A percentile compares a stretch with the other conserved stretches of the same genome.
Conservation (phyloP, 1,140 invertebrate genomes). For the Polypedilum vanderplanki region DNA sequence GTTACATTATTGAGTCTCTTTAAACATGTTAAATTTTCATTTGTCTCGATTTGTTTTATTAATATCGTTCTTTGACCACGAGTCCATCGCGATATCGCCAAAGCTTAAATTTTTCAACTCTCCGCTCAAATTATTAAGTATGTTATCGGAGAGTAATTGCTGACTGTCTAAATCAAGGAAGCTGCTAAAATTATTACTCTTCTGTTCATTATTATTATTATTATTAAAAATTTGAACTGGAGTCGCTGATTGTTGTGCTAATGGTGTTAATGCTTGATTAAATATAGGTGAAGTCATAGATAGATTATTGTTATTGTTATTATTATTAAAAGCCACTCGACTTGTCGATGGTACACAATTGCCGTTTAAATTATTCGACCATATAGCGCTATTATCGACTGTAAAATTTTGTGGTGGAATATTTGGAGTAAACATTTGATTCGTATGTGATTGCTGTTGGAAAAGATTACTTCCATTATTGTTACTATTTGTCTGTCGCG, state of each 20-base stretch:
- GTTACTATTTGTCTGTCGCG: not conserved
- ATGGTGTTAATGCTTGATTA: slow-evolving; percentile 30
- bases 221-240: slow-evolving; percentile 28
- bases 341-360: slow-evolving; percentile 37
- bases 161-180: slow-evolving; percentile 46
- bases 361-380: slow-evolving; percentile 31
- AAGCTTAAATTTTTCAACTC: not conserved
- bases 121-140: not conserved
- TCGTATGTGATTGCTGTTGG: slow-evolving; percentile 40
- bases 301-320: slow-evolving; percentile 31
- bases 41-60: not conserved
- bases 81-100: not conserved
- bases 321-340: slow-evolving; percentile 34
- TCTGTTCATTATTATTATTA: slow-evolving; percentile 35
- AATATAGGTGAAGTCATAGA: slow-evolving; percentile 34
- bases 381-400: slow-evolving; percentile 31
- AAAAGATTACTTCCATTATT: slow-evolving; percentile 29
- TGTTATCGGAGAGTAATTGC: slow-evolving; percentile 35
- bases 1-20: not conserved
- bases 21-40: not conserved
- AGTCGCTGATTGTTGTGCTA: not conserved
- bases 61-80: not conserved
- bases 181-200: slow-evolving; percentile 39
- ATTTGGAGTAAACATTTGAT: slow-evolving; percentile 40
- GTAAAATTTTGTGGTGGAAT: slow-evolving; percentile 35